Percentiles rank a stretch among this genome's conserved stretches.
phyloP scores from a whole-genome alignment of 2,888 invertebrate species.

The Prenolepis imparis region DNA sequence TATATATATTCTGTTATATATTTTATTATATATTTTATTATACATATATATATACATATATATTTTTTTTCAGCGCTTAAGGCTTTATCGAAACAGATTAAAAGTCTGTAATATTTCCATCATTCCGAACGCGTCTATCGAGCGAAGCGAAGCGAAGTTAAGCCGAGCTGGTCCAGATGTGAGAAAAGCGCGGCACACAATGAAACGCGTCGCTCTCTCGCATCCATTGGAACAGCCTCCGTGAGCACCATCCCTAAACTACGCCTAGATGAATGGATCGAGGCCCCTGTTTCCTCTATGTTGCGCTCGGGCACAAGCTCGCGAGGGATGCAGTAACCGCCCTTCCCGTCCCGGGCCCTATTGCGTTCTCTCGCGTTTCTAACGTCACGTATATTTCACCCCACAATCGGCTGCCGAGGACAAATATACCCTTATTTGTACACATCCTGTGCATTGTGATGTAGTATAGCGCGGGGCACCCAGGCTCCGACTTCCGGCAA shows the following conservation, averaged over 20 bases:
- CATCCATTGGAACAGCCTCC: conserved; percentile 70
- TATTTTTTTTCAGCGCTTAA: neutral
- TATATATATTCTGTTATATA: no score
- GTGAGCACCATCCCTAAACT: conserved; percentile 78
- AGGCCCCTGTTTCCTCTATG: conserved; percentile 70
- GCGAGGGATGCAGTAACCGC: conserved; percentile 66
- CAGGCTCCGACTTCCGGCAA: conserved; percentile 74
- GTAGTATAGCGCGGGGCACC: conserved; percentile 71
- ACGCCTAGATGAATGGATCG: conserved; percentile 79
- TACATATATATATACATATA: no score
- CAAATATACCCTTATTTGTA: conserved; percentile 86
- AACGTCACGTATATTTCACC: conserved; percentile 83
- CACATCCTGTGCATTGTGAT: conserved; percentile 86
- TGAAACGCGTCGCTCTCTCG: conserved; percentile 81
- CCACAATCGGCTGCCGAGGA: conserved; percentile 82
- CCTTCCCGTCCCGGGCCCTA: conserved; percentile 49
- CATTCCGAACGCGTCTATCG: neutral
- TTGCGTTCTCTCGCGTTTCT: conserved; percentile 72
- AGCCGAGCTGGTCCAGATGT: conserved; percentile 79
- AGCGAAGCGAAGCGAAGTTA: conserved; percentile 7
- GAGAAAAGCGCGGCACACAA: conserved; percentile 80
- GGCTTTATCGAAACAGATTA: neutral
- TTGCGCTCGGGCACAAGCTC: conserved; percentile 65
- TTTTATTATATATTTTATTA: no score
- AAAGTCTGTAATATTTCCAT: conserved; percentile 7